Evolutionary conservation across 1,140 invertebrate species (phyloP).

Genomic region (Procambarus virginalis): DNA sequence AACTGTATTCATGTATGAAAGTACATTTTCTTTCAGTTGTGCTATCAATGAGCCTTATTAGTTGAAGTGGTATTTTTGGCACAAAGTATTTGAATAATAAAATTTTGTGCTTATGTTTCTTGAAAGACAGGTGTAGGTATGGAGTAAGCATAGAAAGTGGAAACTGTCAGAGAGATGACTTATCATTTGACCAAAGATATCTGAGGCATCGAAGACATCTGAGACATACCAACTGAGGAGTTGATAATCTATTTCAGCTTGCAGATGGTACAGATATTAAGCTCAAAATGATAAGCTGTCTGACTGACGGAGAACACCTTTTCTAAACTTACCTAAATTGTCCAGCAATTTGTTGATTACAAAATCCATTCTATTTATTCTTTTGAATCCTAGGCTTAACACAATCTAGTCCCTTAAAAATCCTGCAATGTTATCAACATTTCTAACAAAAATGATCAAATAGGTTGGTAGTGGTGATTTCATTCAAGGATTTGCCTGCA

Average conservation of each 20-base stretch:
- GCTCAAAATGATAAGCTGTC: neutral
- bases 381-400: constrained; percentile 56
- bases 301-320: constrained; percentile 3
- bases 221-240: neutral
- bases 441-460: constrained; percentile 41
- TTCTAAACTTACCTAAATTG: constrained; percentile 34
- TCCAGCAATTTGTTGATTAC: constrained; percentile 54
- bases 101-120: constrained; percentile 61
- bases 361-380: constrained; percentile 49
- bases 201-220: neutral
- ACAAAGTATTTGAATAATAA: constrained; percentile 53
- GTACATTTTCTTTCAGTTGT: constrained; percentile 38
- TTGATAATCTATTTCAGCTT: neutral
- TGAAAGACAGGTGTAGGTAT: constrained; percentile 62
- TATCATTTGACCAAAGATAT: neutral
- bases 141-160: constrained; percentile 2
- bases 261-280: neutral
- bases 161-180: neutral
- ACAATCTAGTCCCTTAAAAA: constrained; percentile 53
- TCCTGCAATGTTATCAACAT: constrained; percentile 52
- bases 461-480: constrained; percentile 26
- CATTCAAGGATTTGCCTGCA: constrained; percentile 35
- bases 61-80: constrained; percentile 41
- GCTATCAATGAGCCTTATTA: constrained; percentile 40
- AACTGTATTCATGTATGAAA: constrained; percentile 50